Evolutionary conservation across 2,888 invertebrate species (phyloP), one percentile per base, ranked within the genome.

Genomic region (Caenorhabditis sulstoni): DNA sequence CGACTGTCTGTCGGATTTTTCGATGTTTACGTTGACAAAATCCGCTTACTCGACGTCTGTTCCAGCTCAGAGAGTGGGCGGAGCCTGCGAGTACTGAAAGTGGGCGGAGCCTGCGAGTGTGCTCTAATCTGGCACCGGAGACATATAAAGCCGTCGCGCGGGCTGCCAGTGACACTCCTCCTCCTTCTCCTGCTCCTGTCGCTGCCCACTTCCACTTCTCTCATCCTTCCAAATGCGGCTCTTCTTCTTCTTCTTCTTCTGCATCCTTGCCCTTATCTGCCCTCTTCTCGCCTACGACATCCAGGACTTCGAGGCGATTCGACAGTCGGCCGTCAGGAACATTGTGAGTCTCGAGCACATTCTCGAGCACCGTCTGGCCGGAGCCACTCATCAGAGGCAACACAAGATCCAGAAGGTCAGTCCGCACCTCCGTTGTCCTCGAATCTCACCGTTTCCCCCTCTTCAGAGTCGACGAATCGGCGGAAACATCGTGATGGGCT

Each of bases 401-500:
- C 73, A 73, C 50, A 64, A 64, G 50, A 49, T 39, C 29, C 64
- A n/a, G 35, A 73, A 73, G 64, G 73, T 73, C 35, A 12, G 64
- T 58, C 57, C n/a, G 16, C n/a, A n/a, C n/a, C n/a, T n/a, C n/a
- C n/a, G n/a, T n/a, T n/a, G n/a, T 23, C 18, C 39, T 20, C 11
- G 1, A 11, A 55, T 55, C 7, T 39, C 39, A 9, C 39, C 39
- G 12, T 39, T 39, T 55, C 11, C 12, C 2, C n/a, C 22, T 58
- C 64, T 74, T 74, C 61, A 74, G 77, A 65, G 64, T 37, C 62
- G 70, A 59, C 64, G 78, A 61, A 78, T 78, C 41, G 78, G 78
- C 49, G 78, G 78, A 35, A 78, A 71, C 47, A 78, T 78, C 53
- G 78, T 78, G 23, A 61, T 78, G 78, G 78, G 78, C 35, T 77